Evolutionary conservation across 2,797 vertebrate genomes (phyloP).

Genomic region (Poecilia gillii): DNA sequence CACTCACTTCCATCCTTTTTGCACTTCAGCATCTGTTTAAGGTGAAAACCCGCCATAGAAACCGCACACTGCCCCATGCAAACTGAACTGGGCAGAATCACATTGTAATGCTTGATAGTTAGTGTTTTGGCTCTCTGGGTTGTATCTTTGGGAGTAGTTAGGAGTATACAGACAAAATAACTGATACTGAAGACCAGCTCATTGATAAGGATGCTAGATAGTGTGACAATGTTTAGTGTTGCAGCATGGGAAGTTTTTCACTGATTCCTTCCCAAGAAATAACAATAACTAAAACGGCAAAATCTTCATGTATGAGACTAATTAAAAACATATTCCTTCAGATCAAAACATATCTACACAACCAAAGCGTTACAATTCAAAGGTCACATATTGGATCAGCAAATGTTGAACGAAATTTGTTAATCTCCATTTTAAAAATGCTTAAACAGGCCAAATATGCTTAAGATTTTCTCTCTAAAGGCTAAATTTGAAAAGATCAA

Average conservation of each 20-base stretch:
- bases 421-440: neutral
- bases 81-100: slow-evolving; percentile 20
- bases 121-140: slow-evolving; percentile 52
- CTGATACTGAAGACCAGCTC: neutral
- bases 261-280: neutral
- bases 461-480: neutral
- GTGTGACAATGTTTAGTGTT: neutral
- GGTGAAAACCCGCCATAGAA: slow-evolving; percentile 47
- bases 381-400: neutral
- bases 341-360: neutral
- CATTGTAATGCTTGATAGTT: slow-evolving; percentile 36
- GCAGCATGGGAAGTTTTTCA: neutral
- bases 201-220: neutral
- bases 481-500: neutral
- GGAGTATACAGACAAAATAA: slow-evolving; percentile 51
- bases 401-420: neutral
- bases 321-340: neutral
- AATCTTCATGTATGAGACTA: neutral
- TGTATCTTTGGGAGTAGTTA: slow-evolving; percentile 47
- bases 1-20: slow-evolving; percentile 50
- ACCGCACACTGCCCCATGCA: slow-evolving; percentile 17
- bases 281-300: neutral
- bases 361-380: neutral
- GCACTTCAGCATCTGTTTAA: slow-evolving; percentile 57
- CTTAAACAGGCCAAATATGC: neutral